These are phyloP conservation scores for Sphaeridia pumilis DNA, from an alignment of 2,888 invertebrate genomes.

Conservation along the genomic window DNA sequence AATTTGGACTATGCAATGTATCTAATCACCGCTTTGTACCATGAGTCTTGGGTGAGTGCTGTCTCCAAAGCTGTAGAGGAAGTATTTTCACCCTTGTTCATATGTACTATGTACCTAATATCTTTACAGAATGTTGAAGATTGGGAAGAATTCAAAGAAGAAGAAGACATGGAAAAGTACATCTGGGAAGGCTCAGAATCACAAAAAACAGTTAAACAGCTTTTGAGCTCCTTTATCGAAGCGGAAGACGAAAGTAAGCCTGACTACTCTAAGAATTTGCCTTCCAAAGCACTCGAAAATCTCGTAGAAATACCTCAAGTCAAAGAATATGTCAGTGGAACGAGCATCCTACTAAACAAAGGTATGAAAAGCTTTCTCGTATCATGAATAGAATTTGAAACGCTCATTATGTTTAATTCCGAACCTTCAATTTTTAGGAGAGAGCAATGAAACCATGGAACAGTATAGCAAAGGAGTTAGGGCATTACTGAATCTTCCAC, in stretches of 20 bases:
- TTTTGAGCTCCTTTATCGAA: conserved; percentile 19
- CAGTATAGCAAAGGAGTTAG: conserved; percentile 26
- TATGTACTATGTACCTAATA: too few species aligned
- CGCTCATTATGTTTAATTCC: too few species aligned
- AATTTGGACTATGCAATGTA: conserved; percentile 90
- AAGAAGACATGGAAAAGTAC: conserved; percentile 80
- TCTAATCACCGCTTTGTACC: conserved; percentile 78
- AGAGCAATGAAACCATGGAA: conserved; percentile 15
- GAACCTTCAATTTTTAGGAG: conserved; percentile 19
- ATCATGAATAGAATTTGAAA: too few species aligned
- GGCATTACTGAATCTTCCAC: conserved; percentile 21
- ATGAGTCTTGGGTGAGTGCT: conserved; percentile 66
- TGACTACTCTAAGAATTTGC: conserved; percentile 16
- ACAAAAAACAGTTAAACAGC: conserved; percentile 46
- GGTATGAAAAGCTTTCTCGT: conserved; percentile 42
- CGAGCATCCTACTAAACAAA: conserved; percentile 49
- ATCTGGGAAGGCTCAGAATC: conserved; percentile 65
- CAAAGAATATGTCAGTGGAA: conserved; percentile 37
- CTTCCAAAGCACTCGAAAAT: conserved; percentile 44
- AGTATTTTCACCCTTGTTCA: too few species aligned
- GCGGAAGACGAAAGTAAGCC: neutral
- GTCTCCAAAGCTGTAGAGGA: conserved; percentile 7
- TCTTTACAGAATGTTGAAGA: conserved; percentile 54
- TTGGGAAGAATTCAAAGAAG: conserved; percentile 74
- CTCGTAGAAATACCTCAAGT: conserved; percentile 47